Conservation (phyloP, 1,140 invertebrate species). For the Steinernema feltiae region DNA sequence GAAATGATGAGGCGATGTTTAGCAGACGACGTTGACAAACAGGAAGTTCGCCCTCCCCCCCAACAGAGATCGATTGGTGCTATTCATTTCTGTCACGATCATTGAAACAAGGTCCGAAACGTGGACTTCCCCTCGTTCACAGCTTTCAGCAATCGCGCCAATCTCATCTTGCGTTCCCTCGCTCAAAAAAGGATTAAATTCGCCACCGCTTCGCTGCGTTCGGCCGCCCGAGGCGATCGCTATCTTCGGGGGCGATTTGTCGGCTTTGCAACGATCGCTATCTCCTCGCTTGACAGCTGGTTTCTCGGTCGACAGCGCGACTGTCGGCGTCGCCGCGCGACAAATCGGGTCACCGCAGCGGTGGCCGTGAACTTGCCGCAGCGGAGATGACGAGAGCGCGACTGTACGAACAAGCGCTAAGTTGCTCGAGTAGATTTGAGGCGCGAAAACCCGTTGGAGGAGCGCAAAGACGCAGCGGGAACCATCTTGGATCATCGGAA, state of each 20-base stretch:
- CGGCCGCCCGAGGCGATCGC: not conserved
- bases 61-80: no score
- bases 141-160: not conserved
- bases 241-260: not conserved
- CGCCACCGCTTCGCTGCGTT: not conserved
- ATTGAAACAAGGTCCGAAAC: no score
- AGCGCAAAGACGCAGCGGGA: no score
- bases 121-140: no score
- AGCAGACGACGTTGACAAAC: not conserved
- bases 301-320: slow-evolving; percentile 3
- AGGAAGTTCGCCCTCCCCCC: no score
- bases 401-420: no score
- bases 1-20: slow-evolving; percentile 19
- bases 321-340: not conserved
- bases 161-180: not conserved
- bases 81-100: no score
- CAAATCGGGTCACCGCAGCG: slow-evolving; percentile 1
- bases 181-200: slow-evolving; percentile 11
- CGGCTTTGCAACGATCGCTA: not conserved
- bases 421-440: no score
- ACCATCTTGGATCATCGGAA: no score
- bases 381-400: no score
- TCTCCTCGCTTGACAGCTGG: not conserved
- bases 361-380: slow-evolving; percentile 4
- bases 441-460: no score